Conservation (phyloP, 1,140 invertebrate species). For the Venturia canescens region DNA sequence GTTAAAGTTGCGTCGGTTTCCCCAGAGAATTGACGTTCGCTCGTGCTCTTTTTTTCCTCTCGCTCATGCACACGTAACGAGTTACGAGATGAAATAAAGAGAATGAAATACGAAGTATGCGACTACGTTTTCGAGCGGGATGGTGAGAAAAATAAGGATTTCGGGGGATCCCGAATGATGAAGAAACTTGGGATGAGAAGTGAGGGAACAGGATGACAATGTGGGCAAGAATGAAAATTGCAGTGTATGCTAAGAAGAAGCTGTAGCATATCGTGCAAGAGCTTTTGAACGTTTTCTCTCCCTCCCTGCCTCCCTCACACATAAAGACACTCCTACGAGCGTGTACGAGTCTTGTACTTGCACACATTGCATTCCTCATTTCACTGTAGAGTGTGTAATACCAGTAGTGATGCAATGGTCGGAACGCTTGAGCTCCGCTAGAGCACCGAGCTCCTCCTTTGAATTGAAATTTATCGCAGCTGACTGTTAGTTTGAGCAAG, state of each 20-base stretch:
- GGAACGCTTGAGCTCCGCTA: not conserved
- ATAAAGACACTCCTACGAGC: not conserved
- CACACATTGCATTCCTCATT: slow-evolving; percentile 1
- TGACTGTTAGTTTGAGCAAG: slow-evolving; percentile 1
- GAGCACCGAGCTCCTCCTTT: not conserved
- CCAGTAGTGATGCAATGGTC: not conserved
- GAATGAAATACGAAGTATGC: not conserved
- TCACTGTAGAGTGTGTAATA: not conserved
- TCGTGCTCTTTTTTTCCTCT: not conserved
- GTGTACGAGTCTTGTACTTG: not conserved
- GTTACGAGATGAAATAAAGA: not conserved
- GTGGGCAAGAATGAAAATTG: not conserved
- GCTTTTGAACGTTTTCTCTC: not conserved
- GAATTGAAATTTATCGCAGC: slow-evolving; percentile 5
- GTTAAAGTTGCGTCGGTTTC: not conserved
- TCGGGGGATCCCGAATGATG: not conserved
- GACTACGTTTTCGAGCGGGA: not conserved
- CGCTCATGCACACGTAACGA: not conserved
- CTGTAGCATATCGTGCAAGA: not conserved
- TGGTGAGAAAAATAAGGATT: not conserved
- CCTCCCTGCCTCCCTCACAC: not conserved
- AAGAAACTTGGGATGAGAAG: not conserved
- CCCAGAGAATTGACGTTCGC: not conserved
- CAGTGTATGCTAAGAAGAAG: not conserved
- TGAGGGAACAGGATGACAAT: not conserved